Percentiles rank a stretch among this genome's conserved stretches.
Conservation (phyloP, 1,140 invertebrate genomes). For the Lepidurus apus region DNA sequence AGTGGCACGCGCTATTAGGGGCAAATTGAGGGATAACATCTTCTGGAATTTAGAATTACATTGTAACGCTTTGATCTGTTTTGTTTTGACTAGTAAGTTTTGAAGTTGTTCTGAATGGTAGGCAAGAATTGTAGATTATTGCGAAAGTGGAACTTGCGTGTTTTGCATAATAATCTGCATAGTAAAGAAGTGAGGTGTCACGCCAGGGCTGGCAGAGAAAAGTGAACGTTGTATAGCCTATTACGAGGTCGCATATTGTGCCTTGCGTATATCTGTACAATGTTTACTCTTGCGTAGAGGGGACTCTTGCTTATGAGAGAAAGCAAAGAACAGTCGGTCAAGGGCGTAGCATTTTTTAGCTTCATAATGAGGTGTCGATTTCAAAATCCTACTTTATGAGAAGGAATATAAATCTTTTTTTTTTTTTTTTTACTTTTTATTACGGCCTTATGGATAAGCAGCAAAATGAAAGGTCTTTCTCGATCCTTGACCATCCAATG, state of each 20-base stretch:
- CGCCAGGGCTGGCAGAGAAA: slow-evolving; percentile 2
- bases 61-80: no score
- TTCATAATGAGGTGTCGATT: slow-evolving; percentile 10
- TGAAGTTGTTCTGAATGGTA: background rate
- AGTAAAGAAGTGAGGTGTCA: slow-evolving; percentile 16
- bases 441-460: background rate
- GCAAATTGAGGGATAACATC: no score
- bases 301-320: background rate
- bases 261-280: slow-evolving; percentile 2
- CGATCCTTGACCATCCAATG: no score
- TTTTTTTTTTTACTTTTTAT: background rate
- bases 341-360: background rate
- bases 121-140: background rate
- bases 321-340: slow-evolving; percentile 17
- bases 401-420: background rate
- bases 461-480: background rate
- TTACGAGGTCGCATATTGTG: slow-evolving; percentile 13
- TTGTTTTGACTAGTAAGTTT: background rate
- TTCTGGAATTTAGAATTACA: no score
- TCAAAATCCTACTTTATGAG: background rate
- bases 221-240: background rate
- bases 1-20: no score
- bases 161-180: slow-evolving; percentile 19
- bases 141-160: background rate
- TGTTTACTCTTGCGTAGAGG: slow-evolving; percentile 6